These are phyloP conservation scores for Aldabrachelys gigantea DNA, from an alignment of 2,113 vertebrate genomes.

Conservation along the genomic window DNA sequence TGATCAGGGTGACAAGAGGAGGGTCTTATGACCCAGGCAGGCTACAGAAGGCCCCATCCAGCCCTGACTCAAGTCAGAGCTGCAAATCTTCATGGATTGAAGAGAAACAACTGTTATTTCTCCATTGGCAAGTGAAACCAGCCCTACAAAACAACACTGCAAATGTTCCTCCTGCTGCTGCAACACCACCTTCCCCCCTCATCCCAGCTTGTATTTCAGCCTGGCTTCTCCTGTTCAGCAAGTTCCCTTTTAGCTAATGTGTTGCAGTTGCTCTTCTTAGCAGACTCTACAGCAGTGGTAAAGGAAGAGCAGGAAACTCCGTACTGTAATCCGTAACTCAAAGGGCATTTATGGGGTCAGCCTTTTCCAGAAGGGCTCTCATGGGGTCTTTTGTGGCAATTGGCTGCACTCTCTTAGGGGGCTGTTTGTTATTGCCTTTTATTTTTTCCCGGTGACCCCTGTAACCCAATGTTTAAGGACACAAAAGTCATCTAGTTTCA, in stretches of 20 bases:
- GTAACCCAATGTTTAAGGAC: fast-evolving
- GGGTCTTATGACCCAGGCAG: not conserved
- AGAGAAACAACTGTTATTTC: not conserved
- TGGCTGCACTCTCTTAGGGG: not conserved
- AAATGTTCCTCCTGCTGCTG: not conserved
- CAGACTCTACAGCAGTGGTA: not conserved
- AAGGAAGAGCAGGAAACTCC: not conserved
- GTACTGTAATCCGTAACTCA: not conserved
- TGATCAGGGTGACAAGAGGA: not conserved
- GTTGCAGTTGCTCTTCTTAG: not conserved
- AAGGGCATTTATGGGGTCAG: not conserved
- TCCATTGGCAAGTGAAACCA: not conserved
- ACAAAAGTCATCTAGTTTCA: not conserved
- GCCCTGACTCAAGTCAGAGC: not conserved
- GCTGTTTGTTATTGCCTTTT: not conserved
- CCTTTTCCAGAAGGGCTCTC: not conserved
- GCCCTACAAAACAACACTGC: not conserved
- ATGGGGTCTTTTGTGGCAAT: not conserved
- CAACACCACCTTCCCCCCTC: too few relatives aligned
- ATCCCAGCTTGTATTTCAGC: not conserved
- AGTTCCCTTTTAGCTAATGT: not conserved
- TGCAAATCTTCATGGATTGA: not conserved
- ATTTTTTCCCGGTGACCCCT: not conserved
- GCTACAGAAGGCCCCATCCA: not conserved
- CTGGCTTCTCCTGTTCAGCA: not conserved